Base-by-base conservation (phyloP, 2,888 invertebrate species). In the Drosophila cognata region DNA sequence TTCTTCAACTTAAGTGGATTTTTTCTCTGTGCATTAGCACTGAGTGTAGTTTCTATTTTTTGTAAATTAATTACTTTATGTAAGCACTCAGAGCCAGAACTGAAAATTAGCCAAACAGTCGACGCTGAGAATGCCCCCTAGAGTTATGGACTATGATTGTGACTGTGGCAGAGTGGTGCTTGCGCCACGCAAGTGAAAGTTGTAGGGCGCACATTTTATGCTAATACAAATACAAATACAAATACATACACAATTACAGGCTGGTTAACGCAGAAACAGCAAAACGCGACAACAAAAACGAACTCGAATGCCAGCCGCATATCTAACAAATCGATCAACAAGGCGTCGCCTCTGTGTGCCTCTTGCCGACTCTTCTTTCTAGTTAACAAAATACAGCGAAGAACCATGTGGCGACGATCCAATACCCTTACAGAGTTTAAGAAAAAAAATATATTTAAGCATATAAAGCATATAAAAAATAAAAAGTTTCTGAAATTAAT, bases 271-370 rank as follows among this genome's bases (percentile, higher is more conserved):
- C 59, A 61, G 29, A 41, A 62, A 69, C 66, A 71, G 48, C 59
- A 60, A 57, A 74, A 52, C 13, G 60, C 63, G 33, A 63, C 77
- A 71, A 55, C 50, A 51, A 71, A 74, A 75, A 55, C 52, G 46
- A 71, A 66, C 82, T 73, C 79, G 75, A 75, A 81, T 84, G 87
- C 82, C 74, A 63, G 60, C 57, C 81, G 78, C 89, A 67, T 88
- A 88, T 88, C 88, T 88, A 76, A 77, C 77, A 79, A 79, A 88
- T 88, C 81, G 87, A 88, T 88, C 89, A 86, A 82, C 84, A 81
- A 74, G 71, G 62, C 79, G 71, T 74, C 61, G 73, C 70, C 74
- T 71, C 59, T 68, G 60, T 74, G 41, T 67, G 43, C 28, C 28
- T 50, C 38, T 56, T 48, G 51, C 61, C 59, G 61, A 52, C 53